Conservation (phyloP, 2,113 vertebrate genomes). For the Enhydra lutris region DNA sequence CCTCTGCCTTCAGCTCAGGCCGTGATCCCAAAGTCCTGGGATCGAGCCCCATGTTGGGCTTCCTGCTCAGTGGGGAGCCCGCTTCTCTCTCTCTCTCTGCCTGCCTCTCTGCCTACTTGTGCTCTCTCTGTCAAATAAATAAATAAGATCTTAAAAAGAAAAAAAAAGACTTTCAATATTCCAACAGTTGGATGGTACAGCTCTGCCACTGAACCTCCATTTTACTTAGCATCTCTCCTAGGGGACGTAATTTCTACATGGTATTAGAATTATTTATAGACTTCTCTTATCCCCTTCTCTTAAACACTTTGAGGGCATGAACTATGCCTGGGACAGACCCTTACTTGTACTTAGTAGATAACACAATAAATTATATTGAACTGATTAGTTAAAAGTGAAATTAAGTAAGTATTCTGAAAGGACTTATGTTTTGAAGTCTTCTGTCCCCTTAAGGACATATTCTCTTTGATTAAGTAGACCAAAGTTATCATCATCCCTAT, state of each 20-base stretch:
- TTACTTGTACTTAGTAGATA: background rate
- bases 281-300: background rate
- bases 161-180: too few species aligned
- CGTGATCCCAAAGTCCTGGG: too few species aligned
- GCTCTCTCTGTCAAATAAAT: too few species aligned
- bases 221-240: background rate
- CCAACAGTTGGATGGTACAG: background rate
- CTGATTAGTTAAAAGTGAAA: background rate
- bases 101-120: too few species aligned
- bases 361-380: background rate
- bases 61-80: too few species aligned
- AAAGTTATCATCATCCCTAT: background rate
- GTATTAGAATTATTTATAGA: background rate
- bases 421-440: background rate
- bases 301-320: background rate
- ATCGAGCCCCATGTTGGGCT: too few species aligned
- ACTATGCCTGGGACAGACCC: background rate
- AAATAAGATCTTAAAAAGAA: too few species aligned
- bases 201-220: background rate
- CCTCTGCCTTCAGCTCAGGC: too few species aligned
- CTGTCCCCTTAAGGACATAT: background rate
- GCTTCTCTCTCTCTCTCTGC: too few species aligned
- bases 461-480: background rate
- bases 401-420: background rate
- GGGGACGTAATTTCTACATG: background rate